phyloP scores from a whole-genome alignment of 2,888 invertebrate species.

The Selenia dentaria region DNA sequence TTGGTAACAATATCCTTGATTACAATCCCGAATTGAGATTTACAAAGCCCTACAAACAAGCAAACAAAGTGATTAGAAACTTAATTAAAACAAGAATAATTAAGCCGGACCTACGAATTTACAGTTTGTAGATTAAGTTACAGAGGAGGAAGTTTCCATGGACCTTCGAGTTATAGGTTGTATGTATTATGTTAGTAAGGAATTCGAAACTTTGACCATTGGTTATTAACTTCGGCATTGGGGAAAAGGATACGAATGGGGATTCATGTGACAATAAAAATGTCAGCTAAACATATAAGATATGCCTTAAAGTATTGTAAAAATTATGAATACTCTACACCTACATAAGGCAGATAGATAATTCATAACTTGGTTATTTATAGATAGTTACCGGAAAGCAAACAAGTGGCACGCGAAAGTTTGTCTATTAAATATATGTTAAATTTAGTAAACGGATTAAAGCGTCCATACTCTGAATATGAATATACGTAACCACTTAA shows the following conservation, averaged over 20 bases:
- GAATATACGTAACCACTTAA: conserved; percentile 43
- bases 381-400: no score
- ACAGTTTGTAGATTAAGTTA: conserved; percentile 53
- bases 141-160: conserved; percentile 45
- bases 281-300: no score
- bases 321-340: no score
- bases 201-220: conserved; percentile 51
- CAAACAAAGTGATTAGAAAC: conserved; percentile 30
- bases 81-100: conserved; percentile 47
- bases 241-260: conserved; percentile 31
- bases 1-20: conserved; percentile 7
- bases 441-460: no score
- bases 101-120: conserved; percentile 41
- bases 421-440: no score
- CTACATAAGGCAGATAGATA: no score
- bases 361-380: no score
- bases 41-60: conserved; percentile 15
- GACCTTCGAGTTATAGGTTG: conserved; percentile 42
- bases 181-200: conserved; percentile 44
- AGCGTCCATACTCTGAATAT: no score
- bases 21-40: conserved; percentile 10
- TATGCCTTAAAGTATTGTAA: no score
- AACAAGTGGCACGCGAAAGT: no score
- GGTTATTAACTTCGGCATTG: conserved; percentile 48
- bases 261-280: conserved; percentile 17